Percentiles rank a stretch among this genome's conserved stretches.
phyloP scores from a whole-genome alignment of 2,888 invertebrate species.

The Eulithis testata region DNA sequence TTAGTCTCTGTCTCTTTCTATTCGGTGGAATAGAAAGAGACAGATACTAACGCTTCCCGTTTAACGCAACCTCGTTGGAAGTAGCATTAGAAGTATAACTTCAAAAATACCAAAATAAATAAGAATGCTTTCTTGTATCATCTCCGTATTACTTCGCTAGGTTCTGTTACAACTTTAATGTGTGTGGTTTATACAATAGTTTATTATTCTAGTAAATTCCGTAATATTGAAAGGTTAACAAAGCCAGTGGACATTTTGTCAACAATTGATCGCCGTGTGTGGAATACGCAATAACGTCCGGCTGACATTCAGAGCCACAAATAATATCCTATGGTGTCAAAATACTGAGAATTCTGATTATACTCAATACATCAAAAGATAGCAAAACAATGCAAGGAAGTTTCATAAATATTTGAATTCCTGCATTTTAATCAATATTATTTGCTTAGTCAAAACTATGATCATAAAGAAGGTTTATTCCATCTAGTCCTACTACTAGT shows the following conservation, averaged over 20 bases:
- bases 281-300: conserved; percentile 64
- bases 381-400: conserved; percentile 2
- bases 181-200: conserved; percentile 1
- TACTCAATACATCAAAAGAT: background rate
- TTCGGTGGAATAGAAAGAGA: too few relatives aligned
- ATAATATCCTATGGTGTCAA: conserved; percentile 29
- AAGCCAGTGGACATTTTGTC: conserved; percentile 55
- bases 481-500: too few relatives aligned
- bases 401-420: too few relatives aligned
- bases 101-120: too few relatives aligned
- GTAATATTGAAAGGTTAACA: conserved; percentile 30
- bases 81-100: too few relatives aligned
- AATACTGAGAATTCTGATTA: conserved; percentile 16
- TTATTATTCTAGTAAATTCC: conserved; percentile 17
- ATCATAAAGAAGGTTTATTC: background rate
- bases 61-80: too few relatives aligned
- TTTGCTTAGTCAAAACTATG: background rate
- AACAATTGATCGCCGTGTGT: conserved; percentile 53
- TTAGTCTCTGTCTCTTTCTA: too few relatives aligned
- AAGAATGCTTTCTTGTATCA: too few relatives aligned
- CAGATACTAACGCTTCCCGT: too few relatives aligned
- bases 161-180: background rate
- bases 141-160: too few relatives aligned
- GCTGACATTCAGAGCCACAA: conserved; percentile 45
- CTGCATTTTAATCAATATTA: too few relatives aligned